Evolutionary conservation across 2,113 vertebrate genomes (phyloP).

Genomic region (Nanorana parkeri): DNA sequence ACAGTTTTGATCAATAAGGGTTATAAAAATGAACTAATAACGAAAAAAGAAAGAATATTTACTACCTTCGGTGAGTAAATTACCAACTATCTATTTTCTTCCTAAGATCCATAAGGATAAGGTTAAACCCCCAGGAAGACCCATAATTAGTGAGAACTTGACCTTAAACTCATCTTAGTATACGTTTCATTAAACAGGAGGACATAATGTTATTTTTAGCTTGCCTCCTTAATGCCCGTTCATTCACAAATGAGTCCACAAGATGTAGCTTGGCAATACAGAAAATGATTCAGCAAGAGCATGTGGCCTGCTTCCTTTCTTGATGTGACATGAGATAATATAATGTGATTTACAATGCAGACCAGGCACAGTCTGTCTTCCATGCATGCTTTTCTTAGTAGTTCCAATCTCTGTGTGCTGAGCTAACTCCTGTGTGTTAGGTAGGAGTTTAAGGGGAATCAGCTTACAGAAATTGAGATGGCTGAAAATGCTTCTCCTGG

Average conservation of each 20-base stretch:
- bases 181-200: no score
- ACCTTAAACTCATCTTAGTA: no score
- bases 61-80: no score
- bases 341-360: slow-evolving; percentile 18
- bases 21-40: no score
- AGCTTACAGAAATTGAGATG: slow-evolving; percentile 34
- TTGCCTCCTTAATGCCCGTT: background rate
- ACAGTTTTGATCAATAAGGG: no score
- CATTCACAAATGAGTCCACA: background rate
- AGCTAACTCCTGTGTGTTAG: slow-evolving; percentile 17
- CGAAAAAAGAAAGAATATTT: no score
- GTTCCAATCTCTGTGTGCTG: background rate
- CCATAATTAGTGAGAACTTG: no score
- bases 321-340: slow-evolving; percentile 10
- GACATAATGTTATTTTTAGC: no score
- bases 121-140: no score
- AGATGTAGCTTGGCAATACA: background rate
- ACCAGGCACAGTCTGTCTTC: slow-evolving; percentile 1
- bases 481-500: background rate
- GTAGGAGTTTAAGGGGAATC: slow-evolving; percentile 6
- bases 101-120: no score
- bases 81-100: no score
- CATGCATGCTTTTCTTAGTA: background rate
- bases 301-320: slow-evolving; percentile 26
- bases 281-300: background rate